Evolutionary conservation across 2,797 vertebrate genomes (phyloP).

Genomic region (Onychomys leucogaster): DNA sequence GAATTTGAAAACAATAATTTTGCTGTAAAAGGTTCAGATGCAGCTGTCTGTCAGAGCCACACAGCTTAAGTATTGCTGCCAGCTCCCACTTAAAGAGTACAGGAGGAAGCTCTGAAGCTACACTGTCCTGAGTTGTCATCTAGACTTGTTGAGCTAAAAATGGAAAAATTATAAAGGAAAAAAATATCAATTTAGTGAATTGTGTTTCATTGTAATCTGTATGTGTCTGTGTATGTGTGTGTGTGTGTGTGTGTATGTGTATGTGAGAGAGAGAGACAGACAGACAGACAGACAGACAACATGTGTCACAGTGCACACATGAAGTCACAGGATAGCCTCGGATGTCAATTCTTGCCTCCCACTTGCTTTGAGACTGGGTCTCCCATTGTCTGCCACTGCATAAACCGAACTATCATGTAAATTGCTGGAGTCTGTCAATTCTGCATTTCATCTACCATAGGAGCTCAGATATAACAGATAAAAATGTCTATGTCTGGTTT

Average conservation of each 20-base stretch:
- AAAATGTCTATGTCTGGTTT: not conserved
- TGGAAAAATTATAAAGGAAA: constrained; percentile 1
- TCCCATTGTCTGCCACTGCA: not conserved
- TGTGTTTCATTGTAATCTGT: not conserved
- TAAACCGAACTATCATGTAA: not conserved
- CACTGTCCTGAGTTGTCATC: not conserved
- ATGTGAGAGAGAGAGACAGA: not conserved
- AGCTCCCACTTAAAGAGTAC: not conserved
- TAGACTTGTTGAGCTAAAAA: constrained; percentile 12
- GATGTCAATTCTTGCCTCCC: not conserved
- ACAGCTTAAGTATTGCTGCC: not conserved
- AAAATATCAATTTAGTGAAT: not conserved
- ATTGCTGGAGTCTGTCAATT: not conserved
- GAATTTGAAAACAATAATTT: not conserved
- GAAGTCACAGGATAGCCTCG: not conserved
- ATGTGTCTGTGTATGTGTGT: not conserved
- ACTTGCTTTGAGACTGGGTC: not conserved
- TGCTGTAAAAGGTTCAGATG: not conserved
- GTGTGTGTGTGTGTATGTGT: not conserved
- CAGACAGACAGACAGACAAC: too few species aligned
- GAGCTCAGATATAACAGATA: not conserved
- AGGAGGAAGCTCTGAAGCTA: not conserved
- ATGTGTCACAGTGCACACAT: not conserved
- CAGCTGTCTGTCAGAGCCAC: not conserved
- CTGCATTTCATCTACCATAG: not conserved